These are phyloP conservation scores for Crepidodera aurea DNA, from an alignment of 2,888 invertebrate species.

Conservation along the genomic window DNA sequence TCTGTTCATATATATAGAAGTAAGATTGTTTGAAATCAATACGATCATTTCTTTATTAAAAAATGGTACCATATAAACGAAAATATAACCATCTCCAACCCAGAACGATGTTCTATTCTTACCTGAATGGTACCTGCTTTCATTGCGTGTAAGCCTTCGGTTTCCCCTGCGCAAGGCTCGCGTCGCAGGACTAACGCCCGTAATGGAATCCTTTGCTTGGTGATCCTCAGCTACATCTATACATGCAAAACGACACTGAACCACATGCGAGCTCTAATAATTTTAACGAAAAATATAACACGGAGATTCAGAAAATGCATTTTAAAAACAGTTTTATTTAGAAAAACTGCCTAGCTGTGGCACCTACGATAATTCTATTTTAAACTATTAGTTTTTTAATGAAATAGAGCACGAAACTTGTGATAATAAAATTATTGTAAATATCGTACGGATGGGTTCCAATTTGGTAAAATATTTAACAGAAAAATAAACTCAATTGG, in stretches of 20 bases:
- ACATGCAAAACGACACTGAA: slow-evolving; percentile 45
- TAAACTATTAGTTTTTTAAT: no score
- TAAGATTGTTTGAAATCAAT: no score
- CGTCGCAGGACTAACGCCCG: slow-evolving; percentile 61
- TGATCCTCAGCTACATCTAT: slow-evolving; percentile 55
- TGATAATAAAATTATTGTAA: no score
- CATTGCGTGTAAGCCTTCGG: slow-evolving; percentile 89
- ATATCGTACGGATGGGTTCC: no score
- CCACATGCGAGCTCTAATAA: slow-evolving; percentile 40
- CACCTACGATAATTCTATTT: no score
- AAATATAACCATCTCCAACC: background rate
- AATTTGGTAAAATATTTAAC: no score
- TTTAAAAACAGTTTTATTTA: no score
- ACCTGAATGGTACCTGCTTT: slow-evolving; percentile 97
- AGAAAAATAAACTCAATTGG: no score
- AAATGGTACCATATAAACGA: background rate
- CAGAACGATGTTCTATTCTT: slow-evolving; percentile 59
- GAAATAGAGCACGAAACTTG: no score
- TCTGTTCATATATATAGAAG: no score
- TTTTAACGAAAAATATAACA: slow-evolving; percentile 9
- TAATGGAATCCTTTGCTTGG: slow-evolving; percentile 50
- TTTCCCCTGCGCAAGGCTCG: slow-evolving; percentile 72
- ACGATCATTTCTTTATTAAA: background rate
- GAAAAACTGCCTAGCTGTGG: no score
- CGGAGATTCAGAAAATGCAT: slow-evolving; percentile 25